These are phyloP conservation scores for Gopherus flavomarginatus DNA, from an alignment of 2,113 vertebrate species.

Conservation along the genomic window DNA sequence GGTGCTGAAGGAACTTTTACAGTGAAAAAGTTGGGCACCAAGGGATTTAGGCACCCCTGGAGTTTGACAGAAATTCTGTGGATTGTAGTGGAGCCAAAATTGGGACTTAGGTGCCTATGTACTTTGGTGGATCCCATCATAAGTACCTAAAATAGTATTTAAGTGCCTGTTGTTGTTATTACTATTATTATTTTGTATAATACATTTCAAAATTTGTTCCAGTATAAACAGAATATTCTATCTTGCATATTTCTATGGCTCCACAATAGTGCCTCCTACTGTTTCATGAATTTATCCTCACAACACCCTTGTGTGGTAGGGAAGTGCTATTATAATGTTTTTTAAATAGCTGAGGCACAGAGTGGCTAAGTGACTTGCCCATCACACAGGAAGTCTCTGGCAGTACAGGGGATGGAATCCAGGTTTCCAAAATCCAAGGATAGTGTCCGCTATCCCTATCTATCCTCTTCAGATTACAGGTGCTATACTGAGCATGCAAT, in stretches of 20 bases:
- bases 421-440: fast-evolving
- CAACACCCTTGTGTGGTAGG: neutral
- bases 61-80: too few relatives aligned
- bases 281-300: neutral
- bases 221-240: neutral
- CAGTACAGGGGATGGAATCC: fast-evolving
- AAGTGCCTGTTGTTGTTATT: neutral
- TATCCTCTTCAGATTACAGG: neutral
- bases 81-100: neutral
- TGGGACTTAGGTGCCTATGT: neutral
- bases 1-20: too few relatives aligned
- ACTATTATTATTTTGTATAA: neutral
- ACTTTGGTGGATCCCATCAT: too few relatives aligned
- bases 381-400: neutral
- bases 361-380: neutral
- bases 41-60: too few relatives aligned
- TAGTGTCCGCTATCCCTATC: neutral
- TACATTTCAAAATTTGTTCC: neutral
- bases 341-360: neutral
- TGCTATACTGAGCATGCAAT: neutral
- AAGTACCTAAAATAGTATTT: too few relatives aligned
- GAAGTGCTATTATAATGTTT: neutral
- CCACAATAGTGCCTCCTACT: neutral
- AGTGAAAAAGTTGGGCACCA: too few relatives aligned
- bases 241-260: neutral